Evolutionary conservation across 1,140 invertebrate genomes (phyloP), one percentile per base, ranked within the genome.

Genomic region (Dufourea novaeangliae): DNA sequence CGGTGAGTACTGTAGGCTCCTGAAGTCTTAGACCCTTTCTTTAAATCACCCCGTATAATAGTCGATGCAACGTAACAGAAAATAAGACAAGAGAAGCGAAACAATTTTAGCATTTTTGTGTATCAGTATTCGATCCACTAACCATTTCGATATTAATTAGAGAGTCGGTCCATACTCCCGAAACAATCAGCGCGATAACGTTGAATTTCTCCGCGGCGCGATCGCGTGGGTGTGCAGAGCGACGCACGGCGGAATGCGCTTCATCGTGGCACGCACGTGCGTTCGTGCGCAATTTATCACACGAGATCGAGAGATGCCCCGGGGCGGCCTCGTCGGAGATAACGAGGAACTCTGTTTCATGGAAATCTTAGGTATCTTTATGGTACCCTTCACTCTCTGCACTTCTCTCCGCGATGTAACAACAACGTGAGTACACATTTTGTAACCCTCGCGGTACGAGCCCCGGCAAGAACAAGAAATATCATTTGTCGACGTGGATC

Each of bases 201-300:
- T 12, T 22, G 20, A 22, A 41, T 67, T 41, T 66, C 25, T 6
- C 11, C 12, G 12, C 46, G 25, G 0, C 17, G 22, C 17, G 34
- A 39, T 56, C 41, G 64, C 52, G 39, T 69, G 54, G 64, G 39
- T 22, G 39, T 39, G 22, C 67, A 25, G n/a, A n/a, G 37, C 22
- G 64, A 66, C 54, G 39, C 52, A 41, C 61, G 54, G n/a, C 22
- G 61, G 61, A 76, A 80, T 57, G 67, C 46, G 41, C 39, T 46
- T 44, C 44, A 25, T 29, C 34, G 63, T 63, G 52, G n/a, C 75
- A 64, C 66, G 59, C 44, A 50, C 59, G 52, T 78, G 50, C 72
- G 70, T 72, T 73, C 62, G 54, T 54, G 54, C 37, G 67, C 63
- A 80, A 85, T 86, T 86, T 81, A 85, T 85, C 80, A 85, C 78